phyloP scores from a whole-genome alignment of 2,797 vertebrate genomes.

The Naso thynnoides region DNA sequence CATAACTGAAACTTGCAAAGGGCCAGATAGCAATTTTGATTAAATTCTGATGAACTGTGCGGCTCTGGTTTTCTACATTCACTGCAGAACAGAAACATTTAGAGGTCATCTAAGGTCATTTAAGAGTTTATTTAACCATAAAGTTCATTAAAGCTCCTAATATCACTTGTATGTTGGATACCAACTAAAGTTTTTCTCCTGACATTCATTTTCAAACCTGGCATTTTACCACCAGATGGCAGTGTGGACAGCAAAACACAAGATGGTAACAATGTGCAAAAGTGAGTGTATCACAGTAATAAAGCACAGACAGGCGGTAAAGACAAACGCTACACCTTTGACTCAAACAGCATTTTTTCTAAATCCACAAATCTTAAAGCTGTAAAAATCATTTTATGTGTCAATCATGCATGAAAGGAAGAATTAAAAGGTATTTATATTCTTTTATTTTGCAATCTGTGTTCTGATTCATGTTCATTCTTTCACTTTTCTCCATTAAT shows the following conservation, averaged over 20 bases:
- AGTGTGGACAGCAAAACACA: slow-evolving; percentile 13
- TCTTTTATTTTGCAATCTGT: not conserved
- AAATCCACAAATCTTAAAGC: not conserved
- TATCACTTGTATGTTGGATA: not conserved
- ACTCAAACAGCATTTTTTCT: not conserved
- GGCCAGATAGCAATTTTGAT: too few species aligned
- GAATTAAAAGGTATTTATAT: not conserved
- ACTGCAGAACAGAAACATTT: too few species aligned
- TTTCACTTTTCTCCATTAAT: not conserved
- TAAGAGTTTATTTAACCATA: not conserved
- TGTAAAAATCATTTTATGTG: not conserved
- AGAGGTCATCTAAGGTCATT: not conserved
- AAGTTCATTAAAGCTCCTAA: not conserved
- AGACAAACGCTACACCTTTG: not conserved
- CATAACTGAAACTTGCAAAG: too few species aligned
- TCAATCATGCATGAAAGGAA: not conserved
- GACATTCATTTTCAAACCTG: not conserved
- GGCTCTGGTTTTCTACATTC: too few species aligned
- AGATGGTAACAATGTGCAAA: not conserved
- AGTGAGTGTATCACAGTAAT: not conserved
- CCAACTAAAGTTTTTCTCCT: not conserved
- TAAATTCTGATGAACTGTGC: too few species aligned
- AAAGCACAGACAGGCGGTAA: not conserved
- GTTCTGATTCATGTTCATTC: not conserved
- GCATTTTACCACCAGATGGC: slow-evolving; percentile 52